These are phyloP conservation scores for Cinclus cinclus DNA, from an alignment of 2,113 vertebrate genomes.

Conservation along the genomic window DNA sequence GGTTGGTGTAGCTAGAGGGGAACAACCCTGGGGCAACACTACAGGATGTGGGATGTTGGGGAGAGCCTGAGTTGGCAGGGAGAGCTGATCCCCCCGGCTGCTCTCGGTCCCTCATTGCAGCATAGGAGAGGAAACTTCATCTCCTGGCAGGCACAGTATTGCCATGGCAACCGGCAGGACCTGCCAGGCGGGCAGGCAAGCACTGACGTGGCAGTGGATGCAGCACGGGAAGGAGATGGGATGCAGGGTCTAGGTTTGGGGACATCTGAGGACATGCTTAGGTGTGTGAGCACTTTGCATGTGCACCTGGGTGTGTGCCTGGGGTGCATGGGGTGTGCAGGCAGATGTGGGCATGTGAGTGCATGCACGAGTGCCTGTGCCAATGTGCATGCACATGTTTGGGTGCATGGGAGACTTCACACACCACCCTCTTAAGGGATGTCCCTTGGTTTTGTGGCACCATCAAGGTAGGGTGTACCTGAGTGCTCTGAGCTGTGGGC, in stretches of 20 bases:
- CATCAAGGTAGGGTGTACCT: neutral
- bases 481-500: neutral
- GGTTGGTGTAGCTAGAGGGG: neutral
- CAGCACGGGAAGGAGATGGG: neutral
- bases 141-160: neutral
- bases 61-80: neutral
- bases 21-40: neutral
- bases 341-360: neutral
- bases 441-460: neutral
- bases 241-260: neutral
- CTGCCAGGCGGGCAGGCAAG: conserved; percentile 1
- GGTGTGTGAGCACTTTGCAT: neutral
- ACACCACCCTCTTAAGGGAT: accelerated
- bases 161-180: conserved; percentile 47
- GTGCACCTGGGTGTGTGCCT: neutral
- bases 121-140: neutral
- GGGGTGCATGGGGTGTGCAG: neutral
- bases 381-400: accelerated
- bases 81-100: neutral
- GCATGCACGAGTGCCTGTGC: neutral
- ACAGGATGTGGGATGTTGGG: neutral
- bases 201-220: neutral
- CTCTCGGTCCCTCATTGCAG: neutral
- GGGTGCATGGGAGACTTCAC: neutral
- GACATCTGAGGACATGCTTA: neutral